These are phyloP conservation scores for Eupleurogrammus muticus DNA, from an alignment of 2,797 vertebrate genomes.

Conservation along the genomic window DNA sequence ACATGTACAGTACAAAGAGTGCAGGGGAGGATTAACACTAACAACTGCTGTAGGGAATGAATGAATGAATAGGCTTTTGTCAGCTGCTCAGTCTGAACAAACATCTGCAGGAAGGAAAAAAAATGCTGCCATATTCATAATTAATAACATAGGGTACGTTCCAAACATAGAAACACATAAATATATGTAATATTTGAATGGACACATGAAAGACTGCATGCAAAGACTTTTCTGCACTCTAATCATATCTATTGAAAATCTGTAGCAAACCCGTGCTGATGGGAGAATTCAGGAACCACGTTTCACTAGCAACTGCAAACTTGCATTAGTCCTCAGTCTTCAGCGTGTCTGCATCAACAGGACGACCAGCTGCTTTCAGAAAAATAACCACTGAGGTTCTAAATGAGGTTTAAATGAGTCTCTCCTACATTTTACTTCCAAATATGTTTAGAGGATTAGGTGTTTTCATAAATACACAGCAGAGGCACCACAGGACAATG, in stretches of 20 bases:
- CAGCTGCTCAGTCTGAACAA: conserved; percentile 6
- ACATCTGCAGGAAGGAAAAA: conserved; percentile 41
- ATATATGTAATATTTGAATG: neutral
- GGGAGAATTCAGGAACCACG: neutral
- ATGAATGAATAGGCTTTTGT: conserved; percentile 58
- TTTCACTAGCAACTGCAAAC: neutral
- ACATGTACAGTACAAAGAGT: conserved; percentile 26
- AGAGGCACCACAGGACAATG: too few relatives aligned
- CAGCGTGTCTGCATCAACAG: neutral
- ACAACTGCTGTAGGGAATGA: conserved; percentile 13
- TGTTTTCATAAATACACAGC: too few relatives aligned
- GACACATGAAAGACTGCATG: neutral
- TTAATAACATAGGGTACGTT: conserved; percentile 14
- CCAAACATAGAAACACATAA: neutral
- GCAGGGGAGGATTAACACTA: conserved; percentile 34
- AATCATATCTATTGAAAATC: neutral
- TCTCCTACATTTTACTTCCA: too few relatives aligned
- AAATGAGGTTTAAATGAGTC: neutral
- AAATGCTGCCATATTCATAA: conserved; percentile 5
- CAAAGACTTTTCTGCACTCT: neutral
- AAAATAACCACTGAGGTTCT: conserved; percentile 3
- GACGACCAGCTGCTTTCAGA: neutral
- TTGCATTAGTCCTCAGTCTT: neutral
- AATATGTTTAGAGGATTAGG: too few relatives aligned
- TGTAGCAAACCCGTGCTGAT: too few relatives aligned